phyloP scores from a whole-genome alignment of 2,888 invertebrate species.

The Cryptocheilus praepositus region DNA sequence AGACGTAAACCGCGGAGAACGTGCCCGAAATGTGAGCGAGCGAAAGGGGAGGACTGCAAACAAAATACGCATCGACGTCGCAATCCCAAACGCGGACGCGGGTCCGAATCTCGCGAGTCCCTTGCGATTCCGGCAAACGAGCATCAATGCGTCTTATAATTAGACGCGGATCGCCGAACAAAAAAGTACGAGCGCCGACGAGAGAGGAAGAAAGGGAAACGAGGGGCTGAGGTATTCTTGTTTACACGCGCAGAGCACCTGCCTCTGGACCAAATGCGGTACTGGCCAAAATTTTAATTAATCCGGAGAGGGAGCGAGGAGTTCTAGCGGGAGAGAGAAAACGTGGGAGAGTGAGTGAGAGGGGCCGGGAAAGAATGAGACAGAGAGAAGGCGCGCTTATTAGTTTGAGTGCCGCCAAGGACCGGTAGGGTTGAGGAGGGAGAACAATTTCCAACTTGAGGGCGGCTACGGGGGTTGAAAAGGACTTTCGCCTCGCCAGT shows the following conservation, averaged over 20 bases:
- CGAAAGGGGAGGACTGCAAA: too few relatives aligned
- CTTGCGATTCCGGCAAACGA: background rate
- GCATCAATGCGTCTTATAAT: slow-evolving; percentile 31
- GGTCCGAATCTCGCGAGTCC: too few relatives aligned
- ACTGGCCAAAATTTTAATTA: slow-evolving; percentile 61
- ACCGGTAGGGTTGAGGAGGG: slow-evolving; percentile 38
- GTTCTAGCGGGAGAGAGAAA: background rate
- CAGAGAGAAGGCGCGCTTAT: slow-evolving; percentile 49
- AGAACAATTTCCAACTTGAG: slow-evolving; percentile 51
- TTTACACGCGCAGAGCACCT: slow-evolving; percentile 39
- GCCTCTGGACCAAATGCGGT: slow-evolving; percentile 19
- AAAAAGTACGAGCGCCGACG: slow-evolving; percentile 13
- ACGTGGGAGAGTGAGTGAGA: slow-evolving; percentile 14
- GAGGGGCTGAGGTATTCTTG: slow-evolving; percentile 34
- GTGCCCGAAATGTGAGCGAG: too few relatives aligned
- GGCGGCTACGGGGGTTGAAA: slow-evolving; percentile 34
- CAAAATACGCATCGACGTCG: too few relatives aligned
- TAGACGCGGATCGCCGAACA: slow-evolving; percentile 39
- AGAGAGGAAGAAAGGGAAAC: background rate
- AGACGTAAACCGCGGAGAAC: too few relatives aligned
- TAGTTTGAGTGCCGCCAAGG: slow-evolving; percentile 58
- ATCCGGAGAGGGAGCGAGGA: slow-evolving; percentile 45
- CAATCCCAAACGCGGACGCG: too few relatives aligned
- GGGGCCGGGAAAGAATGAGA: slow-evolving; percentile 15
- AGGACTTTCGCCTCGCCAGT: slow-evolving; percentile 38